Evolutionary conservation across 2,888 invertebrate species (phyloP).

Genomic region (Nephrotoma flavescens): DNA sequence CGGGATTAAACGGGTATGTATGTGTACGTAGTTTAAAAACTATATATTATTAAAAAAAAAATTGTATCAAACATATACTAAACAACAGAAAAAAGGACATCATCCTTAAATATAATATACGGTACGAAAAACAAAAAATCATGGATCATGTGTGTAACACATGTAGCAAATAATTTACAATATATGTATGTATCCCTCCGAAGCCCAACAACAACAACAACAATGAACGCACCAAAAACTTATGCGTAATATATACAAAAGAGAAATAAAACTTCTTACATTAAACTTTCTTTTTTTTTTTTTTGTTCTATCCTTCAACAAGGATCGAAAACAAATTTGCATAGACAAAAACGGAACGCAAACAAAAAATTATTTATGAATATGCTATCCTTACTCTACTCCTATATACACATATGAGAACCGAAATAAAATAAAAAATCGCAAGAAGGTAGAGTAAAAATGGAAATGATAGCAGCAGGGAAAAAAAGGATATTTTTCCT

Average conservation of each 20-base stretch:
- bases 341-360: not conserved
- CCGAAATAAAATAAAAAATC: not conserved
- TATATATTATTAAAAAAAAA: not conserved
- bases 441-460: not conserved
- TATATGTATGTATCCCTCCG: not conserved
- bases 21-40: not conserved
- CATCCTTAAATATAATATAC: not conserved
- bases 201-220: not conserved
- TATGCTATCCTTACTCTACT: not conserved
- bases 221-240: not conserved
- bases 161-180: slow-evolving; percentile 3
- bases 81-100: not conserved
- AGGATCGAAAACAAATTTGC: not conserved
- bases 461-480: not conserved
- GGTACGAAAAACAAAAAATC: not conserved
- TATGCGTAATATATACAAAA: not conserved
- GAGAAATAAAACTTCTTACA: not conserved
- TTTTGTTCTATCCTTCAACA: not conserved
- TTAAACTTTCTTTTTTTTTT: not conserved
- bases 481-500: not conserved
- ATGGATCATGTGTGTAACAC: slow-evolving; percentile 3
- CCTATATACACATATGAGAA: not conserved
- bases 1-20: not conserved
- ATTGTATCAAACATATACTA: not conserved
- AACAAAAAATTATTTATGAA: not conserved